phyloP scores from a whole-genome alignment of 2,888 invertebrate genomes.

The Leucophenga maculata region DNA sequence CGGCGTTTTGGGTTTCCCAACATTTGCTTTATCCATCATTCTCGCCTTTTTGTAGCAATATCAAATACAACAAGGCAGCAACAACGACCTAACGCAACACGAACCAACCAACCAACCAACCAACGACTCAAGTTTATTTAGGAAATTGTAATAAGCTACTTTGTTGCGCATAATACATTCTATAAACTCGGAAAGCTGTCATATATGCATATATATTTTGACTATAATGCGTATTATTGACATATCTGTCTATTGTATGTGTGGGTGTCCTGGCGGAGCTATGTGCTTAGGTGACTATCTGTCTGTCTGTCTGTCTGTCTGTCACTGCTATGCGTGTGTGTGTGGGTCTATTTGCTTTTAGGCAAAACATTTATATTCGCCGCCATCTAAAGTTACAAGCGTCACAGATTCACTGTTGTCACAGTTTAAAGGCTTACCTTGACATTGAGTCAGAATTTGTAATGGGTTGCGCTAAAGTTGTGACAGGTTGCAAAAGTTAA shows the following conservation, averaged over 20 bases:
- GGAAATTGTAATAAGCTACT: slow-evolving; percentile 57
- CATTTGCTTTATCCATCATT: slow-evolving; percentile 42
- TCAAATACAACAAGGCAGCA: slow-evolving; percentile 14
- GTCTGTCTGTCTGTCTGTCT: slow-evolving; percentile 9
- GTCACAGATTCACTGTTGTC: not conserved
- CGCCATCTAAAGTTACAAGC: not conserved
- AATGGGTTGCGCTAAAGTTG: not conserved
- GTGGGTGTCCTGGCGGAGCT: too few species aligned
- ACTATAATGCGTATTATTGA: not conserved
- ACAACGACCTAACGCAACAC: not conserved
- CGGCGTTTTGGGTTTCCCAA: not conserved
- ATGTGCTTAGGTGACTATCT: too few species aligned
- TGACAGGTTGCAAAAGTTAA: not conserved
- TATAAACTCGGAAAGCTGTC: not conserved
- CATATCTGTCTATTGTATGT: not conserved
- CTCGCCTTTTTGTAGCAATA: slow-evolving; percentile 42
- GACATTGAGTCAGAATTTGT: not conserved
- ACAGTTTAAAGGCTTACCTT: slow-evolving; percentile 4
- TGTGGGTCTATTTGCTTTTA: not conserved
- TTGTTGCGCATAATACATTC: slow-evolving; percentile 35
- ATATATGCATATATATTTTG: not conserved
- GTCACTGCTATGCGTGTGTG: not conserved
- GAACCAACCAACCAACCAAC: not conserved
- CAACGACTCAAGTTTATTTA: slow-evolving; percentile 48
- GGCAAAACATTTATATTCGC: not conserved